Evolutionary conservation across 64 coral and sea anemone genomes (phyloP), one percentile per base, ranked within the genome.

Genomic region (Pachyseris speciosa): DNA sequence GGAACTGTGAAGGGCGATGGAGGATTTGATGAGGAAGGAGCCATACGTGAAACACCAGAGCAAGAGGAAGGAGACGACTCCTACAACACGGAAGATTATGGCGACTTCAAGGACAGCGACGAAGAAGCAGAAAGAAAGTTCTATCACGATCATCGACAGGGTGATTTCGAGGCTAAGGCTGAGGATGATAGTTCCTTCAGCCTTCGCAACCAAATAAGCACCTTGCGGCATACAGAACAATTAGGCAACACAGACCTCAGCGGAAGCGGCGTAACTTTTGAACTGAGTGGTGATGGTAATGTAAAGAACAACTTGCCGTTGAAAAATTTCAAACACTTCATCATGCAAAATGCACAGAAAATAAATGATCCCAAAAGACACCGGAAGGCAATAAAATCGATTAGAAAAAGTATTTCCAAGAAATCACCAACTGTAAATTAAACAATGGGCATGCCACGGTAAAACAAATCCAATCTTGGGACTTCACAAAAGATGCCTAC

Each of bases 81-180:
- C 19, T 81, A 81, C 33, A 81, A 81, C 52, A 77, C 79, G 42
- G 95, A 97, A 44, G 89, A 86, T 33, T 97, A 97, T 49, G 95
- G 95, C 2, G 95, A 97, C 44, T 97, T 97, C 37, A 91, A 97
- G 63, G 95, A 97, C 49, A 97, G 50, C 27, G 95, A 97, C 31
- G 95, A 97, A 37, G 91, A 90, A 30, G 91, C 81, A 66, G 78
- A 93, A 19, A 90, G 65, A 33, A 84, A 28, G 27, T 93, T 80
- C 27, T 93, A 88, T 12, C 50, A 41, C 26, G 44, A 88, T 64
- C 74, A 44, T 59, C 73, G 53, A 20, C 77, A 81, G 19, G 36
- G 53, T 63, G 53, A 60, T 64, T 81, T 81, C 10, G 77, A 63
- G 77, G 16, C 77, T 2, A 61, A 81, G 25, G 53, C 34, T 4